Conservation (phyloP, 2,797 vertebrate species). For the Cetoscarus ocellatus region DNA sequence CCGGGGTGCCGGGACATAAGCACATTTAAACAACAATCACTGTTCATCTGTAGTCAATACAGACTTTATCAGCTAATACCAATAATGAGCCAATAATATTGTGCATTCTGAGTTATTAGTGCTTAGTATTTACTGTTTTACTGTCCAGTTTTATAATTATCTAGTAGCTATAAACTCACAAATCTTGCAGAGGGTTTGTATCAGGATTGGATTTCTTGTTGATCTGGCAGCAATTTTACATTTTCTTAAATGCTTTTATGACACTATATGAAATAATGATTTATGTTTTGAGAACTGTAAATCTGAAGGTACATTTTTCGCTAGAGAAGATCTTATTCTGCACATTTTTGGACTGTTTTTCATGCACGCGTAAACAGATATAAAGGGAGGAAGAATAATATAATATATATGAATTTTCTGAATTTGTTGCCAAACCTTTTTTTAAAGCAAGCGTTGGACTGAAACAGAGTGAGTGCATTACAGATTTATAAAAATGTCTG, state of each 20-base stretch:
- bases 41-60: no score
- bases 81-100: not conserved
- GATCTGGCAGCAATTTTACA: conserved; percentile 64
- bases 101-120: not conserved
- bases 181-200: conserved; percentile 6
- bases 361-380: conserved; percentile 61
- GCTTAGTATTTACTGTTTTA: conserved; percentile 48
- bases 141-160: conserved; percentile 54
- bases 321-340: conserved; percentile 37
- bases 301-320: conserved; percentile 18
- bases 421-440: conserved; percentile 52
- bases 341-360: conserved; percentile 34
- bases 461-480: conserved; percentile 41
- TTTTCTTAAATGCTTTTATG: conserved; percentile 24
- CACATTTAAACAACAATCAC: no score
- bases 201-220: conserved; percentile 31
- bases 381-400: conserved; percentile 60
- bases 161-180: not conserved
- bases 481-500: conserved; percentile 40
- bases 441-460: conserved; percentile 38
- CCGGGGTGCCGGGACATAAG: no score
- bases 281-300: conserved; percentile 26
- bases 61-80: not conserved
- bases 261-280: conserved; percentile 24
- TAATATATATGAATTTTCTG: conserved; percentile 39